phyloP scores from a whole-genome alignment of 2,797 vertebrate genomes.

The Gallirallus australis region DNA sequence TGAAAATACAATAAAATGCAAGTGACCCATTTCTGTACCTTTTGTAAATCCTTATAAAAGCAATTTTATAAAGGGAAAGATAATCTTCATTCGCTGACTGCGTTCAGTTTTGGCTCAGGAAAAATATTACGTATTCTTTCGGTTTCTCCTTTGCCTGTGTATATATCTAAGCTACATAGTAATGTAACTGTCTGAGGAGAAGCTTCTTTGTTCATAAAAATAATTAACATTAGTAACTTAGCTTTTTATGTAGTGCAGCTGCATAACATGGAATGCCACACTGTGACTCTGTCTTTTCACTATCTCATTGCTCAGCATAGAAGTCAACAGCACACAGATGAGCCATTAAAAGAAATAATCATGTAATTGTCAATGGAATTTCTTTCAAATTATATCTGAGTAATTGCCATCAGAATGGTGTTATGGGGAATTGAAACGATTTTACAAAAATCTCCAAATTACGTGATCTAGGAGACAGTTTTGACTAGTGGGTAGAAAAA shows the following conservation, averaged over 20 bases:
- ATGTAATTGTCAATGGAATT: background rate
- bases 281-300: background rate
- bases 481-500: background rate
- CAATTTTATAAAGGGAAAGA: background rate
- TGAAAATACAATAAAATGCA: background rate
- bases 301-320: background rate
- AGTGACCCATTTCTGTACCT: background rate
- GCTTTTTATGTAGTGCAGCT: background rate
- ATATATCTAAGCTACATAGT: background rate
- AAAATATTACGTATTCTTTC: background rate
- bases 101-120: background rate
- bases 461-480: background rate
- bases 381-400: background rate
- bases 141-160: background rate
- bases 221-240: background rate
- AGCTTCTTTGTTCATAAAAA: background rate
- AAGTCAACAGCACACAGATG: background rate
- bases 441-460: background rate
- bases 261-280: background rate
- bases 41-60: background rate
- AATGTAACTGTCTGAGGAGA: background rate
- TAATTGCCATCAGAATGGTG: background rate
- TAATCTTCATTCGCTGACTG: background rate
- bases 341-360: background rate
- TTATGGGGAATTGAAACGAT: background rate